These are phyloP conservation scores for Intoshia linei DNA, from an alignment of 1,140 invertebrate species.

Conservation along the genomic window DNA sequence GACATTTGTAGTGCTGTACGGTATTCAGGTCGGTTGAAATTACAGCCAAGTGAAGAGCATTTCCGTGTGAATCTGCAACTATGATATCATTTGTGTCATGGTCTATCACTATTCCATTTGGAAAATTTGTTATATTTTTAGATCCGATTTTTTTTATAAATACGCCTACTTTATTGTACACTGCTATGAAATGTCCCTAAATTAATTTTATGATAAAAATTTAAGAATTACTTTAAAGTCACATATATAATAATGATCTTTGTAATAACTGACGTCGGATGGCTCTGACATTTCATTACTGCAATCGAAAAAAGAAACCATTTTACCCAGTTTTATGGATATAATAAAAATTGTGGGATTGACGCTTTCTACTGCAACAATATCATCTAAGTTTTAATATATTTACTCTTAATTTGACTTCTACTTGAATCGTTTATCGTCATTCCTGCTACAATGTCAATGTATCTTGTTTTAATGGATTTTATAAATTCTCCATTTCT, in stretches of 20 bases:
- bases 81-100: slow-evolving; percentile 72
- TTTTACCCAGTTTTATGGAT: slow-evolving; percentile 40
- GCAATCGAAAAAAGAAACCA: slow-evolving; percentile 73
- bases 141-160: slow-evolving; percentile 64
- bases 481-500: slow-evolving; percentile 34
- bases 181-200: slow-evolving; percentile 59
- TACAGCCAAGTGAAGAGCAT: slow-evolving; percentile 72
- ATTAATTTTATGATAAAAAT: slow-evolving; percentile 4
- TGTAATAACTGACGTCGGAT: slow-evolving; percentile 66
- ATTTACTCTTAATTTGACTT: background rate
- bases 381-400: slow-evolving; percentile 27
- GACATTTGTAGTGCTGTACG: slow-evolving; percentile 68
- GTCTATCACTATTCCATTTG: slow-evolving; percentile 80
- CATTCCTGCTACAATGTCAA: slow-evolving; percentile 78
- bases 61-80: slow-evolving; percentile 79
- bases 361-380: slow-evolving; percentile 78
- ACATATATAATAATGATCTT: slow-evolving; percentile 73
- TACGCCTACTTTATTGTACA: slow-evolving; percentile 57
- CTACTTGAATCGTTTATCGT: slow-evolving; percentile 47
- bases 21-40: slow-evolving; percentile 46
- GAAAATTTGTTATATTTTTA: slow-evolving; percentile 72
- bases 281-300: slow-evolving; percentile 80
- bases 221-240: slow-evolving; percentile 40
- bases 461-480: slow-evolving; percentile 63
- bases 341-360: slow-evolving; percentile 79